Base-by-base conservation (phyloP, 2,888 invertebrate genomes). In the Stenodema calcarata region DNA sequence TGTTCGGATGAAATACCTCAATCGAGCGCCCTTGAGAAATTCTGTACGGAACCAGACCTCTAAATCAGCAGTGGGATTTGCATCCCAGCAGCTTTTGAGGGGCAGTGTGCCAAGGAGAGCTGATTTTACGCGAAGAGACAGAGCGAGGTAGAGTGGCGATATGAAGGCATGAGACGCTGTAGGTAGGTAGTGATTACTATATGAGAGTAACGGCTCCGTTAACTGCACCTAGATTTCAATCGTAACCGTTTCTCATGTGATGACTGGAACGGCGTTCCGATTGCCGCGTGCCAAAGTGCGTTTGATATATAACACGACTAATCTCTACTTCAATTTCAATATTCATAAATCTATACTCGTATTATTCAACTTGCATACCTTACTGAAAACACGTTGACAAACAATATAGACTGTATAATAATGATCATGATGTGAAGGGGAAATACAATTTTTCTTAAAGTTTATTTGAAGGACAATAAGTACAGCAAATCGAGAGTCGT, bases 91-190 rank as follows among this genome's bases (percentile, higher is more conserved):
- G 50, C 14, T 27, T 14, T 70, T 27, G 70, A 70, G 70, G 28
- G 70, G 70, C 70, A 70, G 28, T 70, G 70, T 70, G 70, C 70
- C 70, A 70, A 70, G 70, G 70, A 70, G 70, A 70, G 70, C 70
- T 50, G 28, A 70, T 4, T 70, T 27, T 16, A 7, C 30, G 70
- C 69, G 6, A 28, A 69, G 12, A 69, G 23, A n/a, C 11, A n/a
- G 6, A 16, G n/a, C 69, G 3, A n/a, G 28, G 69, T 70, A 2
- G 4, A 30, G 27, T 23, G 23, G 47, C 47, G 16, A 47, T 47
- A 47, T 16, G 50, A n/a, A 50, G 50, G 50, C 50, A n/a, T 50
- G 12, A 47, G n/a, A 47, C 47, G n/a, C 12, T 2, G n/a, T 50
- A 50, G 50, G 50, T 50, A 16, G 16, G 50, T 12, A 50, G 50